Conservation (phyloP, 2,113 vertebrate genomes). For the Carettochelys insculpta region DNA sequence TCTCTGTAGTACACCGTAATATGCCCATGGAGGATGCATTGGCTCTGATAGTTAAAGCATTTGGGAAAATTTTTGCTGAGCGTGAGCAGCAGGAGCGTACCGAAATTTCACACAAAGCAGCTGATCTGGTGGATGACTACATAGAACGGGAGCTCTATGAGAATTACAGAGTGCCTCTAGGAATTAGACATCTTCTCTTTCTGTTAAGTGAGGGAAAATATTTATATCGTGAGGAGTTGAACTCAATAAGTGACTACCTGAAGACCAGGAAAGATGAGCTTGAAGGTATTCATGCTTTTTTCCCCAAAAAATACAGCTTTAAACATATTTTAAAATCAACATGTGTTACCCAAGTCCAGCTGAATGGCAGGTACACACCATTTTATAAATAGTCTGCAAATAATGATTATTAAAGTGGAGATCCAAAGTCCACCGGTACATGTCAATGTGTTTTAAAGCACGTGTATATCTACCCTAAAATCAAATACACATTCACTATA, state of each 20-base stretch:
- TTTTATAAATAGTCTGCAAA: conserved; percentile 4
- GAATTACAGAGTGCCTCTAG: conserved; percentile 70
- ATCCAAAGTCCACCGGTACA: neutral
- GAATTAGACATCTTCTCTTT: conserved; percentile 73
- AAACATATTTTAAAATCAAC: neutral
- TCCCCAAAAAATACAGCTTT: neutral
- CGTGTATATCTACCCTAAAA: neutral
- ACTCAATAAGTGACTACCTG: conserved; percentile 70
- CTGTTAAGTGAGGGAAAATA: conserved; percentile 77
- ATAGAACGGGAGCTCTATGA: conserved; percentile 70
- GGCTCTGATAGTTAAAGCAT: conserved; percentile 74
- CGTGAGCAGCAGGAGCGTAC: conserved; percentile 64
- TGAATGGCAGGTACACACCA: neutral
- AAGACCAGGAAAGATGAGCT: conserved; percentile 72
- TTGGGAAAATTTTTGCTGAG: conserved; percentile 69
- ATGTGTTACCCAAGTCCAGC: neutral
- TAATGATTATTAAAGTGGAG: neutral
- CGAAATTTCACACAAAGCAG: conserved; percentile 74
- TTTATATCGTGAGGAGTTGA: conserved; percentile 74
- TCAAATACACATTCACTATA: neutral
- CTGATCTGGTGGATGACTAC: conserved; percentile 78
- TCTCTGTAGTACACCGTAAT: conserved; percentile 73
- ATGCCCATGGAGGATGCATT: conserved; percentile 83
- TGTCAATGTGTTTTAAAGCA: neutral
- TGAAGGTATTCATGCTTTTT: conserved; percentile 67